These are phyloP conservation scores for Eriosoma lanigerum DNA, from an alignment of 1,140 invertebrate species.

Conservation along the genomic window DNA sequence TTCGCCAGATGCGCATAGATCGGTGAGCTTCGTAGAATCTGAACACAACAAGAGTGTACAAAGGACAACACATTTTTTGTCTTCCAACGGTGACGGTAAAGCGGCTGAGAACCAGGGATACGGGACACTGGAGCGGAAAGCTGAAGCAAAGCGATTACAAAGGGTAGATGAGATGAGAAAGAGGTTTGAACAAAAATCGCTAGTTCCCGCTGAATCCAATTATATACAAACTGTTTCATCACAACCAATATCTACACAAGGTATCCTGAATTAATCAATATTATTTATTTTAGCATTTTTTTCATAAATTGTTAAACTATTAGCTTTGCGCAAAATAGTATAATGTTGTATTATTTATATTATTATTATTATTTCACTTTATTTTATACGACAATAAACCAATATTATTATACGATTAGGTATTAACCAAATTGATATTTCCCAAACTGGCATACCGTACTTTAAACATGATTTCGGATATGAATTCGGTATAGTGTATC, in stretches of 20 bases:
- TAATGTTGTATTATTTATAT: not conserved
- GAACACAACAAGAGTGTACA: not conserved
- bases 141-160: slow-evolving; percentile 58
- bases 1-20: not conserved
- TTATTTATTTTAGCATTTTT: not conserved
- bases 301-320: not conserved
- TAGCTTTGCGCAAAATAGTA: not conserved
- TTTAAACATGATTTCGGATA: slow-evolving; percentile 84
- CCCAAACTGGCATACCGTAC: slow-evolving; percentile 72
- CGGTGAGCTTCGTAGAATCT: not conserved
- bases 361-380: not conserved
- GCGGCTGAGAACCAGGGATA: not conserved
- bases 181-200: slow-evolving; percentile 56
- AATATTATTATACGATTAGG: slow-evolving; percentile 59
- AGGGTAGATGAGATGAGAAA: slow-evolving; percentile 58
- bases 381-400: not conserved
- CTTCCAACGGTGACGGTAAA: not conserved
- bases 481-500: slow-evolving; percentile 74
- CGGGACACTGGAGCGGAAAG: slow-evolving; percentile 29
- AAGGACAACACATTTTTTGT: not conserved
- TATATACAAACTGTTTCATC: not conserved
- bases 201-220: slow-evolving; percentile 53
- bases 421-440: slow-evolving; percentile 75
- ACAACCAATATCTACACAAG: not conserved
- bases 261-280: not conserved